Evolutionary conservation across 2,797 vertebrate species (phyloP).

Genomic region (Fundulus diaphanus): DNA sequence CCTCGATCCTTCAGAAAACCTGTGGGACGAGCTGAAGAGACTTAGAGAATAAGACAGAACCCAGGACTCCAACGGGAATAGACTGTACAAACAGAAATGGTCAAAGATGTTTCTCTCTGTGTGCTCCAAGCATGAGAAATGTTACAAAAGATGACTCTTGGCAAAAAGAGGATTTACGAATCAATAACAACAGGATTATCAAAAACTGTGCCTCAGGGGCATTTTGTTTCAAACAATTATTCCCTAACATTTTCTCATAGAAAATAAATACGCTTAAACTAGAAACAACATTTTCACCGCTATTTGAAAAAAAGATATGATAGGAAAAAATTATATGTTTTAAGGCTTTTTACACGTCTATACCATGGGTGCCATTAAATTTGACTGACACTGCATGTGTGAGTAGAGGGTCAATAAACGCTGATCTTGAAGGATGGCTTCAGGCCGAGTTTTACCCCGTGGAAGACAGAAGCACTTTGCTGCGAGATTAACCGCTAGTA

Average conservation of each 20-base stretch:
- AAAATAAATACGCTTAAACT: background rate
- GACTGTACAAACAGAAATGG: background rate
- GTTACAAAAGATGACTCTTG: background rate
- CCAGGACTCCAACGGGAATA: background rate
- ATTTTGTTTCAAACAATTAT: background rate
- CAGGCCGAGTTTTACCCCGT: constrained; percentile 52
- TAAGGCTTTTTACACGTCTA: background rate
- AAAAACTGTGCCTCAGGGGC: too few species aligned
- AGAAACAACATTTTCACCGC: background rate
- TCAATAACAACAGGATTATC: too few species aligned
- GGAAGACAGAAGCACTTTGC: constrained; percentile 69
- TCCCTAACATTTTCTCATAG: background rate
- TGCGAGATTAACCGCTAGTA: constrained; percentile 72
- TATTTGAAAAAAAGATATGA: too few species aligned
- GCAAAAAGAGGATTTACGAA: too few species aligned
- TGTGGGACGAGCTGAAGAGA: background rate
- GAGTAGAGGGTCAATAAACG: constrained; percentile 48
- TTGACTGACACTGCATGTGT: background rate
- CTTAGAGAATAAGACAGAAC: background rate
- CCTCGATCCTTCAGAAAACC: background rate
- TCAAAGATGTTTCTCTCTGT: background rate
- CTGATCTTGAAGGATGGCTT: constrained; percentile 62
- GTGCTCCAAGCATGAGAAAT: background rate
- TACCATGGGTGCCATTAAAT: background rate
- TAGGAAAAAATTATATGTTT: background rate